Base-by-base conservation (phyloP, 2,113 vertebrate genomes). In the Tachysurus vachellii region DNA sequence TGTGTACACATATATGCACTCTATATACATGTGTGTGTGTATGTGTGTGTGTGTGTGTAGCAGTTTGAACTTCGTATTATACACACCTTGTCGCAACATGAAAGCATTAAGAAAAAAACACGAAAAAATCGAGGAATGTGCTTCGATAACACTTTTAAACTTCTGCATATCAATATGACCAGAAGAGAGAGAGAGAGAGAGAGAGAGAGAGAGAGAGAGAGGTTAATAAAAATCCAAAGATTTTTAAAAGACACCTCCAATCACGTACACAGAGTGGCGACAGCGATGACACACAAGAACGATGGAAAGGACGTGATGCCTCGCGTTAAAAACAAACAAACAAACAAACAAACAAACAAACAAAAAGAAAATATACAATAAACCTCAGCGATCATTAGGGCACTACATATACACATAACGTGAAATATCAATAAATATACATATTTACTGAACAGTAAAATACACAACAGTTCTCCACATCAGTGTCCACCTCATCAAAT, bases 1-100 rank as follows among this genome's bases (percentile, higher is more conserved):
- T 95, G 94, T 95, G 92, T 92, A 95, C 93, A 95, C 94, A 90
- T 90, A 91, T 91, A 94, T 94, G 93, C 92, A 94, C 91, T 92
- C 94, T 91, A 89, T 95, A 91, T 95, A 95, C 94, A 95, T 86
- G 93, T 94, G 94, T 80, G 53, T 57, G n/a, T 80, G 54, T 80
- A 54, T 80, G 54, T 80, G 28, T 36, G 93, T 94, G 94, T 80
- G 54, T 80, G 50, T 54, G 26, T 54, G 26, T 54, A 85, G 93
- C 90, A 47, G 89, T 90, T 92, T 92, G 90, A 87, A 90, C 28
- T 59, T 80, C 1, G 31, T 59, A 59, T 80, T 92, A 94, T 92
- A 92, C 92, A 92, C 92, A 91, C 89, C 86, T 91, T 86, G 85
- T 92, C 75, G 89, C 88, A 89, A 94, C 92, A 89, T 87, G 93